These are phyloP conservation scores for Balaenoptera acutorostrata DNA, from an alignment of 2,113 vertebrate species.

Conservation along the genomic window DNA sequence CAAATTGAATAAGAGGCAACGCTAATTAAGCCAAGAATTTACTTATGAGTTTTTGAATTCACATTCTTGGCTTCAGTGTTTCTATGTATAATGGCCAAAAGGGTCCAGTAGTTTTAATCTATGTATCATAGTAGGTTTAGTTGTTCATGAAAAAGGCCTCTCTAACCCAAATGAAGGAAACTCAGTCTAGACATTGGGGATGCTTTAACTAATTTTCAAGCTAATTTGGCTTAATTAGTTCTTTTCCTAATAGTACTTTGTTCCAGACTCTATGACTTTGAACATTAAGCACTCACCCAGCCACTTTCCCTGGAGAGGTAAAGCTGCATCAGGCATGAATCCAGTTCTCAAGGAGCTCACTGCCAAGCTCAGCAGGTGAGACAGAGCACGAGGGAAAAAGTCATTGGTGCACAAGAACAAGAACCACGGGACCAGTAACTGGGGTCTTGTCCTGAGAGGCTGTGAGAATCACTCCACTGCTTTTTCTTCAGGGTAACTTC, in stretches of 20 bases:
- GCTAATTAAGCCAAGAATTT: constrained; percentile 27
- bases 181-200: background rate
- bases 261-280: background rate
- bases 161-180: constrained; percentile 4
- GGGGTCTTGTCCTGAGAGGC: background rate
- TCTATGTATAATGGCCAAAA: background rate
- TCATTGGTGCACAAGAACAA: background rate
- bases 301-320: background rate
- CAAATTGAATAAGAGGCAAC: constrained; percentile 12
- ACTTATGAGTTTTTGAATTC: background rate
- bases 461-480: background rate
- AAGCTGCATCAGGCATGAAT: no score
- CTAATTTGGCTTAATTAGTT: constrained; percentile 1
- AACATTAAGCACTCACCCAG: background rate
- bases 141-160: background rate
- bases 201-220: constrained; percentile 2
- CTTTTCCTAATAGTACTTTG: background rate
- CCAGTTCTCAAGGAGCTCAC: background rate
- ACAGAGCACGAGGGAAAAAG: no score
- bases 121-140: background rate
- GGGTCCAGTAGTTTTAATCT: constrained; percentile 13
- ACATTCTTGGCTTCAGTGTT: constrained; percentile 15
- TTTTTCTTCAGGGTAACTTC: background rate
- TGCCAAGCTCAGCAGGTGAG: background rate
- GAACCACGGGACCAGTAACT: background rate